Percentiles rank a stretch among this genome's conserved stretches.
Evolutionary conservation across 2,113 vertebrate genomes (phyloP).

Genomic region (Numida meleagris): DNA sequence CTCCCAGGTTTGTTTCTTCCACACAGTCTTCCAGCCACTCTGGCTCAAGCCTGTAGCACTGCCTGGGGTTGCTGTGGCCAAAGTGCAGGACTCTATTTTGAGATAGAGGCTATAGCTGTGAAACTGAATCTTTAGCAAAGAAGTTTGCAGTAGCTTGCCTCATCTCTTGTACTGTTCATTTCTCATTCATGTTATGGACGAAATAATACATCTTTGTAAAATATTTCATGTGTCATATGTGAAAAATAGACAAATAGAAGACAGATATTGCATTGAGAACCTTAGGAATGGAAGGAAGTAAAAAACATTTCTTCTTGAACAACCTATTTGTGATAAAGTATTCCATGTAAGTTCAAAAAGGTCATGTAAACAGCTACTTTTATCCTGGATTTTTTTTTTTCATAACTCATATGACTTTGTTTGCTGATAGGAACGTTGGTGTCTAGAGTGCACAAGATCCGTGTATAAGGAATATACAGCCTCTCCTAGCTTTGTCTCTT

Average conservation of each 20-base stretch:
- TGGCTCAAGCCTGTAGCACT: too few relatives aligned
- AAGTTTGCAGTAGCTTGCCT: neutral
- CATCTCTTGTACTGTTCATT: neutral
- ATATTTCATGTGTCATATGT: neutral
- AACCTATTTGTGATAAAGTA: neutral
- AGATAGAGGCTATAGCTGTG: neutral
- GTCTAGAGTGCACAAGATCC: accelerated
- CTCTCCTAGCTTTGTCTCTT: neutral
- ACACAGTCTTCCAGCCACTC: too few relatives aligned
- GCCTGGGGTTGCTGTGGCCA: too few relatives aligned
- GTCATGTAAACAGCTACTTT: neutral
- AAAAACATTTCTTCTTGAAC: neutral
- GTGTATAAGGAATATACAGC: neutral
- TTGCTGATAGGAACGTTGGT: neutral
- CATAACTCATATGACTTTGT: neutral
- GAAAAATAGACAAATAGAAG: neutral
- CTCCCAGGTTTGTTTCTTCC: too few relatives aligned
- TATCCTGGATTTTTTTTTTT: neutral
- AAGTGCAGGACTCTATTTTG: neutral
- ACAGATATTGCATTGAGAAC: neutral
- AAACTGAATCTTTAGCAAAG: neutral
- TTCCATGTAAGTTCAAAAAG: neutral
- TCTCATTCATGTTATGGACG: neutral
- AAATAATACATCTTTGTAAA: neutral
- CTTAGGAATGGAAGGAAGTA: neutral